Evolutionary conservation across 2,888 invertebrate genomes (phyloP), one percentile per base, ranked within the genome.

Genomic region (Drosophila merina): DNA sequence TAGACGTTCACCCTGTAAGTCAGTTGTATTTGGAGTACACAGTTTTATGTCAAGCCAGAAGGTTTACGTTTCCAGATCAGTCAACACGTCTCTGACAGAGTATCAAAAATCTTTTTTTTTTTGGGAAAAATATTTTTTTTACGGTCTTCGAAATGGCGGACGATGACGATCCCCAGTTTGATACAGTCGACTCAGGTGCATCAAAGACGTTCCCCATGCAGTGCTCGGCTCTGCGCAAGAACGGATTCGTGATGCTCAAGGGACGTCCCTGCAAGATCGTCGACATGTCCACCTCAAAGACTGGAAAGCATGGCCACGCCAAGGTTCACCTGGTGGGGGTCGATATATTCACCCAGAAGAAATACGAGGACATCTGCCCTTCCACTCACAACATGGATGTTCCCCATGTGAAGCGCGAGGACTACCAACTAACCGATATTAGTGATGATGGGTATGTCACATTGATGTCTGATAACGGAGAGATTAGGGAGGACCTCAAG

Each of bases 341-440:
- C 86, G 98, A 98, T 92, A 97, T 98, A 92, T 98, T 98, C 93
- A 93, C 93, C 76, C 94, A 94, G 80, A 94, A 94, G 89, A 94
- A 94, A 93, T 94, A 98, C 92, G 99, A 99, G 94, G 99, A 99
- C 95, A 99, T 99, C 89, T 99, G 99, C 92, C 99, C 99, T 77
- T 99, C 99, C 64, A 99, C 99, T 92, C 99, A 99, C 94, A 99
- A 99, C 93, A 99, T 99, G 99, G 98, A 99, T 92, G 99, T 99
- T 81, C 99, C 99, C 69, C 97, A 98, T 93, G 99, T 99, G 75
- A 97, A 97, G 93, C 97, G 99, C 91, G 97, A 97, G 92, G 99
- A 99, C 93, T 99, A 97, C 93, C 97, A 98, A 94, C 93, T 98
- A 91, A 96, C 97, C 87, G 97, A 98, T 92, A 97, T 98, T 89